These are phyloP conservation scores for Harpagifer antarcticus DNA, from an alignment of 2,797 vertebrate genomes.

Conservation along the genomic window DNA sequence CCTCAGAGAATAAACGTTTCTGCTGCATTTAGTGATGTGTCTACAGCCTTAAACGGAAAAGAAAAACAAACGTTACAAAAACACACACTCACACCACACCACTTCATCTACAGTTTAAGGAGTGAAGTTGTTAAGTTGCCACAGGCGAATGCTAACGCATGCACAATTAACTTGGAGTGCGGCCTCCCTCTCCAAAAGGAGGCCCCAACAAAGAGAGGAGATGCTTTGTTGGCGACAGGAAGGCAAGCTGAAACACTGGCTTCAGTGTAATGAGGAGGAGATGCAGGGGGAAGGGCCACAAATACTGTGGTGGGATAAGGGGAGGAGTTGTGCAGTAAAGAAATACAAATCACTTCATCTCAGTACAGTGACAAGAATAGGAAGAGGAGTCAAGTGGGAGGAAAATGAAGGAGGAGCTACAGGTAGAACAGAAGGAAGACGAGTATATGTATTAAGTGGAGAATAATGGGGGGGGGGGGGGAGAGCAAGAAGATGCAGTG, in stretches of 20 bases:
- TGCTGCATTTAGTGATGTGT: not conserved
- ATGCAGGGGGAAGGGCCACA: conserved; percentile 50
- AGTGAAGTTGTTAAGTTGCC: conserved; percentile 77
- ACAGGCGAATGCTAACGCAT: conserved; percentile 73
- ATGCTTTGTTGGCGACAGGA: conserved; percentile 78
- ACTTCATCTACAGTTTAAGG: conserved; percentile 65
- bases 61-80: not conserved
- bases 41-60: not conserved
- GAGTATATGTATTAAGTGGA: not conserved
- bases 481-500: not conserved
- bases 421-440: conserved; percentile 11
- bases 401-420: conserved; percentile 4
- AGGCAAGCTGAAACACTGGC: conserved; percentile 79
- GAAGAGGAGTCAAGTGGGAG: not conserved
- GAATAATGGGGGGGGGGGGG: not conserved
- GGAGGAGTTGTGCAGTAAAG: conserved; percentile 67
- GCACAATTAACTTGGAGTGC: conserved; percentile 75
- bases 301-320: conserved; percentile 42
- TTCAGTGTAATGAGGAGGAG: conserved; percentile 73
- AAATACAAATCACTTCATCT: conserved; percentile 65
- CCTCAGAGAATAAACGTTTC: not conserved
- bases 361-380: conserved; percentile 22
- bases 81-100: conserved; percentile 13
- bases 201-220: conserved; percentile 77
- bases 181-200: conserved; percentile 66